Evolutionary conservation across 2,797 vertebrate genomes (phyloP).

Genomic region (Scolopax bukidnonensis): DNA sequence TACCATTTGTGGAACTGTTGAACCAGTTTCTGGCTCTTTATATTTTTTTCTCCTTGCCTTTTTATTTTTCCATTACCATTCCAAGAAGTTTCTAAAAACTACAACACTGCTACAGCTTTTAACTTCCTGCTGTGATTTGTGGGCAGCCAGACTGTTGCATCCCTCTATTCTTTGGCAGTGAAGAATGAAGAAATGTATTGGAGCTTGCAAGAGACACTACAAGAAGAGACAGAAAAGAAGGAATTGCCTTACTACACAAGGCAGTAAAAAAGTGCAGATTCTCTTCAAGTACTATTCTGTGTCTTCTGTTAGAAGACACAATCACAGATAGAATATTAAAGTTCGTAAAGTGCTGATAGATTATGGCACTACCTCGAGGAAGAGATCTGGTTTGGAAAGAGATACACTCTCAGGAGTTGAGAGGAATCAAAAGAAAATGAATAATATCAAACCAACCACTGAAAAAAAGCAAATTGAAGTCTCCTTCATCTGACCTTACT

Average conservation of each 20-base stretch:
- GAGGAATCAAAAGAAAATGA: neutral
- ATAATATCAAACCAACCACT: neutral
- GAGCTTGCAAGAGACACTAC: neutral
- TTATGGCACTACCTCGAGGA: neutral
- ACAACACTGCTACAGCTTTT: neutral
- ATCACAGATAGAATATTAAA: neutral
- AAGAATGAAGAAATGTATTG: neutral
- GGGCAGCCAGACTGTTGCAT: neutral
- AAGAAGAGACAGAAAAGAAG: neutral
- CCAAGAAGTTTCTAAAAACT: neutral
- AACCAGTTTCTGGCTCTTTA: neutral
- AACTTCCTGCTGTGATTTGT: neutral
- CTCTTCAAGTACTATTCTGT: neutral
- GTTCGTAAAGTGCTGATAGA: neutral
- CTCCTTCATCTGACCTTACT: slow-evolving; percentile 14
- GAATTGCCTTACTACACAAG: neutral
- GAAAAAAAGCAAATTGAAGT: neutral
- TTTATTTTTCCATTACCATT: neutral
- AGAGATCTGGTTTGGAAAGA: slow-evolving; percentile 23
- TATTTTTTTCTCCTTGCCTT: neutral
- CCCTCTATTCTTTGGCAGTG: neutral
- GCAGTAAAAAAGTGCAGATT: neutral
- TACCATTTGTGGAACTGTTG: neutral
- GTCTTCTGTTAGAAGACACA: neutral
- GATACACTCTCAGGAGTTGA: neutral